Conservation (phyloP, 2,797 vertebrate genomes). For the Benthosema pterotum region DNA sequence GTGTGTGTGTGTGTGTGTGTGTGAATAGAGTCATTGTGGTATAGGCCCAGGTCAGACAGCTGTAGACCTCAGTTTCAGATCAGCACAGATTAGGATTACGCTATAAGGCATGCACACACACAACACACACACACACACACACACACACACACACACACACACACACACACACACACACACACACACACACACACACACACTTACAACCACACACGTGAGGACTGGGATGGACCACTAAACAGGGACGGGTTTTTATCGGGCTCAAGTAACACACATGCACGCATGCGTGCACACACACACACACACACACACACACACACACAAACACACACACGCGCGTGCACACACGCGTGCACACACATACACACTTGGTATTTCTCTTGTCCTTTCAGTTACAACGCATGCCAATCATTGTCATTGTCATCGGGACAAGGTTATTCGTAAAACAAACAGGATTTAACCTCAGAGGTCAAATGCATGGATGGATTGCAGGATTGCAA, state of each 20-base stretch:
- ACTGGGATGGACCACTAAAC: too few relatives aligned
- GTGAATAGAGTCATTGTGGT: too few relatives aligned
- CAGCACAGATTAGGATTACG: background rate
- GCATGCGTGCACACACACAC: conserved; percentile 8
- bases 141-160: too few relatives aligned
- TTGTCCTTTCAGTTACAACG: background rate
- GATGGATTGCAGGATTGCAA: too few relatives aligned
- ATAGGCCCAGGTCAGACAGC: too few relatives aligned
- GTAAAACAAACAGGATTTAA: conserved; percentile 3
- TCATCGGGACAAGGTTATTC: background rate
- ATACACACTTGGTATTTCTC: background rate
- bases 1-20: too few relatives aligned
- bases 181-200: too few relatives aligned
- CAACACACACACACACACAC: too few relatives aligned
- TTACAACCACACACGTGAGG: too few relatives aligned
- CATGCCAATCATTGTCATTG: background rate
- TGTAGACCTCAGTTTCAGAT: background rate
- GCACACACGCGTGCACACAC: background rate
- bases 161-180: too few relatives aligned
- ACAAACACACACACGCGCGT: background rate
- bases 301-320: conserved; percentile 6
- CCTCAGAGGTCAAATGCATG: background rate
- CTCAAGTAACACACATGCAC: background rate
- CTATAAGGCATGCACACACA: background rate
- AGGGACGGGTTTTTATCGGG: too few relatives aligned